Evolutionary conservation across 2,113 vertebrate species (phyloP).

Genomic region (Colaptes auratus): DNA sequence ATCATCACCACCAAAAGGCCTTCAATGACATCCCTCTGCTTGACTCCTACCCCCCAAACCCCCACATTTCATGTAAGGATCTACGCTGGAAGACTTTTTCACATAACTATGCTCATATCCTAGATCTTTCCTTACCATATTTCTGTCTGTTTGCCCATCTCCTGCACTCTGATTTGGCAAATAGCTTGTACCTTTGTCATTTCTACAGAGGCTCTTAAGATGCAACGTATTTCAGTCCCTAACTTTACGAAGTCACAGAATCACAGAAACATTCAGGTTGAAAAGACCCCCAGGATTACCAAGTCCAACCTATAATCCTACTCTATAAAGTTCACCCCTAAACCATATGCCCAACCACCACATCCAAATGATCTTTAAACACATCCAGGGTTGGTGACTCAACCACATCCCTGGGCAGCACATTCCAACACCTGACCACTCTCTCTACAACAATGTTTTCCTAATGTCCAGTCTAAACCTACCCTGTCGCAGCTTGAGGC

Average conservation of each 20-base stretch:
- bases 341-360: too few relatives aligned
- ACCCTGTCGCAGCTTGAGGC: too few relatives aligned
- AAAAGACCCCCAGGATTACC: too few relatives aligned
- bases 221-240: neutral
- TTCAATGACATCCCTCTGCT: neutral
- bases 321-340: too few relatives aligned
- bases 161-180: neutral
- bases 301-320: too few relatives aligned
- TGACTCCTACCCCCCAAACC: neutral
- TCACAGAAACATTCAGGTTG: too few relatives aligned
- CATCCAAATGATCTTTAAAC: too few relatives aligned
- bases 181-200: neutral
- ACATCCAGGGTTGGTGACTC: too few relatives aligned
- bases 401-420: too few relatives aligned
- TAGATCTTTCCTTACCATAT: neutral
- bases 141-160: neutral
- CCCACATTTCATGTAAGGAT: neutral
- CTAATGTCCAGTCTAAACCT: too few relatives aligned
- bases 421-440: too few relatives aligned
- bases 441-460: too few relatives aligned
- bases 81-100: neutral
- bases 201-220: rapidly evolving
- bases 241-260: neutral
- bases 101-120: rapidly evolving
- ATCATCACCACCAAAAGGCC: neutral